These are phyloP conservation scores for Sterna hirundo DNA, from an alignment of 2,113 vertebrate species.

Conservation along the genomic window DNA sequence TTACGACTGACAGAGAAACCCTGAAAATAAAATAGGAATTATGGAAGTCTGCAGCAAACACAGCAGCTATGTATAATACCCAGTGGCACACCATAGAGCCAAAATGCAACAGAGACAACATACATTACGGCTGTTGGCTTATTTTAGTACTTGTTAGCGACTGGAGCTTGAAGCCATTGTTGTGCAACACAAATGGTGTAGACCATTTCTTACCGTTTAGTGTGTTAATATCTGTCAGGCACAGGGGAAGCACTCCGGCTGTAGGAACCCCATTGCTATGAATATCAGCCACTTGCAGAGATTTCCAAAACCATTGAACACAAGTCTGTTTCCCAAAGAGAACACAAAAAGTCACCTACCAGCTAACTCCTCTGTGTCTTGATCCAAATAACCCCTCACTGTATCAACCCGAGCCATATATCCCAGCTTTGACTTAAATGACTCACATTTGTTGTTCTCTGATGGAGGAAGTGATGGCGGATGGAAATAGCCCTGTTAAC, in stretches of 20 bases:
- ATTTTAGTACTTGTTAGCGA: background rate
- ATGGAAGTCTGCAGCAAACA: background rate
- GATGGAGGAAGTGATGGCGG: too few species aligned
- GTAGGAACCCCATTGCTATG: background rate
- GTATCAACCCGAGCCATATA: rapidly evolving
- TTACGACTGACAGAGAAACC: background rate
- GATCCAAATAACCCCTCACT: background rate
- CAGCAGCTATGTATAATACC: background rate
- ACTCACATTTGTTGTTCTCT: background rate
- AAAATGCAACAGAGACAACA: background rate
- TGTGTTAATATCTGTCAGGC: too few species aligned
- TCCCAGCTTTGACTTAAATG: background rate
- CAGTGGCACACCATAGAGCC: background rate
- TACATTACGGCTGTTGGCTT: background rate
- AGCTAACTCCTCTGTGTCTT: background rate
- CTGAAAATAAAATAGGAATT: background rate
- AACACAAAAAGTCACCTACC: background rate
- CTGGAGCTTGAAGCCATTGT: background rate
- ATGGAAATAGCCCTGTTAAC: background rate
- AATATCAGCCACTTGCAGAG: background rate
- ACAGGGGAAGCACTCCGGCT: background rate
- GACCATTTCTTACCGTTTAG: background rate
- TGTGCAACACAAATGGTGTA: background rate
- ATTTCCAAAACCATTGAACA: background rate
- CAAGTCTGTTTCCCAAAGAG: background rate